Conservation (phyloP, 2,113 vertebrate species). For the Pungitius pungitius region DNA sequence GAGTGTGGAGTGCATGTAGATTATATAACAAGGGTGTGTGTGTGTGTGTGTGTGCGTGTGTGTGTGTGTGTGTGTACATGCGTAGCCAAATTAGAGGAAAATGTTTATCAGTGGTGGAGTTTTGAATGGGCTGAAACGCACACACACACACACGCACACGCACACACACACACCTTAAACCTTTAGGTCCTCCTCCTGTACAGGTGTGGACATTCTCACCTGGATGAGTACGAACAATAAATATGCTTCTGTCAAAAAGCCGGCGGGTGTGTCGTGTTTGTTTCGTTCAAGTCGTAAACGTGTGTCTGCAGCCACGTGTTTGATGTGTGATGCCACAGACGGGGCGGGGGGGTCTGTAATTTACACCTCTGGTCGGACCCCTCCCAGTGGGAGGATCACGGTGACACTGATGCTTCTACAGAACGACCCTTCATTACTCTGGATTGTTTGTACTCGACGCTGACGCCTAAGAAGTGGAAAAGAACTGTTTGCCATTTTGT, state of each 20-base stretch:
- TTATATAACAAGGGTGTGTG: conserved; percentile 12
- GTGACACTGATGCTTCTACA: not conserved
- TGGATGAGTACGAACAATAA: conserved; percentile 57
- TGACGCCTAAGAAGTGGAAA: too few relatives aligned
- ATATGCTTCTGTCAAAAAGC: conserved; percentile 45
- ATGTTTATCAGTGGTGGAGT: not conserved
- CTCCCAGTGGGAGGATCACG: conserved; percentile 4
- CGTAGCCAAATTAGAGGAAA: conserved; percentile 25
- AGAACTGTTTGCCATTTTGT: not conserved
- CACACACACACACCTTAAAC: not conserved
- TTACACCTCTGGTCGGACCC: not conserved
- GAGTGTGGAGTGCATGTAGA: conserved; percentile 30
- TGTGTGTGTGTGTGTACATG: conserved; percentile 18
- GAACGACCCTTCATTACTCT: not conserved
- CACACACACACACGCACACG: not conserved
- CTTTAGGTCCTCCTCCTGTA: conserved; percentile 11
- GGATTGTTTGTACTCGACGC: not conserved
- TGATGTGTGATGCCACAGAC: conserved; percentile 28
- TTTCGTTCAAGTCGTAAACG: too few relatives aligned
- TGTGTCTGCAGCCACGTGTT: conserved; percentile 6
- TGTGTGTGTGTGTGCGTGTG: conserved; percentile 8
- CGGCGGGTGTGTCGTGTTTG: conserved; percentile 16
- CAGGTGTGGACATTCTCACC: conserved; percentile 19
- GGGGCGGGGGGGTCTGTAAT: not conserved
- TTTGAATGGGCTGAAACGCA: not conserved